These are phyloP conservation scores for Neosilurus mollespiculum DNA, from an alignment of 2,797 vertebrate genomes.

Conservation along the genomic window DNA sequence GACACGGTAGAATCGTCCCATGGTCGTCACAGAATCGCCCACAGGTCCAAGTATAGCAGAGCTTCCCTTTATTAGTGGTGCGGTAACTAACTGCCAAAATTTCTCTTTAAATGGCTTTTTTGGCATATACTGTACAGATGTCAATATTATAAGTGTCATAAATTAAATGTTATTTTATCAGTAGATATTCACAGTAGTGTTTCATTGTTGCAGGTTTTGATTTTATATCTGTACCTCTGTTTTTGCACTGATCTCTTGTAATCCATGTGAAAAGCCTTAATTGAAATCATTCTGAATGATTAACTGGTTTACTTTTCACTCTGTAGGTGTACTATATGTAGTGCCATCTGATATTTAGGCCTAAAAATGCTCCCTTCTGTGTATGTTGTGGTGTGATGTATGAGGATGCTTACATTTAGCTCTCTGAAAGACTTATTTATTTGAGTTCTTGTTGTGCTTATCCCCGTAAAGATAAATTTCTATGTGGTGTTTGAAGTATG, in stretches of 20 bases:
- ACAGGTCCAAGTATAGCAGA: neutral
- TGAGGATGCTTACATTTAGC: neutral
- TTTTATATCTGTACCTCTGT: neutral
- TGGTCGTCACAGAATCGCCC: no score
- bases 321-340: neutral
- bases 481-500: neutral
- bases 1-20: neutral
- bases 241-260: neutral
- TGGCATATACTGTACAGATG: neutral
- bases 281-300: neutral
- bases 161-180: neutral
- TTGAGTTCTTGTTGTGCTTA: neutral
- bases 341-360: neutral
- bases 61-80: neutral
- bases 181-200: neutral
- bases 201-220: neutral
- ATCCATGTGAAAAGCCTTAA: neutral
- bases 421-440: neutral
- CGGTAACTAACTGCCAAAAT: neutral
- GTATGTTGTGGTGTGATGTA: no score
- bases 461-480: neutral
- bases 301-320: neutral
- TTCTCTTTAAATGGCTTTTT: neutral
- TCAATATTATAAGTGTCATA: neutral
- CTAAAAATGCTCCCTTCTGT: neutral